These are phyloP conservation scores for Choristoneura fumiferana DNA, from an alignment of 1,140 invertebrate genomes.

Conservation along the genomic window DNA sequence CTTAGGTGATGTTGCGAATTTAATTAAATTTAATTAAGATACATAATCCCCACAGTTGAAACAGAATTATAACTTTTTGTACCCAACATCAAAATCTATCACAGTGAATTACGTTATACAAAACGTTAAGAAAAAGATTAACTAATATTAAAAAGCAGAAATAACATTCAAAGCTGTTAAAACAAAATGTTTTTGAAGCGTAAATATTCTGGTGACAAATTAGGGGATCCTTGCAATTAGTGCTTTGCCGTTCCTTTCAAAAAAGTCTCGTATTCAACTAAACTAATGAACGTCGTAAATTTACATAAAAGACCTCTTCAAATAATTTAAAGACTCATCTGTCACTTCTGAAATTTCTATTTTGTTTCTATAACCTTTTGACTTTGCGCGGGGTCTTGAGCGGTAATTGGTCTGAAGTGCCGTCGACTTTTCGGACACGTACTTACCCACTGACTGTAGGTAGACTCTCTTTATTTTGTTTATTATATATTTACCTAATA, in stretches of 20 bases:
- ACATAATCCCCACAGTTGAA: no score
- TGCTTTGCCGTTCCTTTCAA: constrained; percentile 48
- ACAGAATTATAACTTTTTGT: no score
- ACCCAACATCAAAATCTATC: no score
- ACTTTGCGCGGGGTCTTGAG: not conserved
- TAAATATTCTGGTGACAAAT: constrained; percentile 51
- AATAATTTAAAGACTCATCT: constrained; percentile 36
- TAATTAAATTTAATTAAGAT: no score
- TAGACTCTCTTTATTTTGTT: no score
- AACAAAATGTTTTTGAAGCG: constrained; percentile 8
- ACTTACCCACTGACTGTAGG: no score
- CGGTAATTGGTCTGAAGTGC: constrained; percentile 2
- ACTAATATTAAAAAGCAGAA: not conserved
- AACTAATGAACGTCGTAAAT: constrained; percentile 63
- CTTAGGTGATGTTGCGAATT: no score
- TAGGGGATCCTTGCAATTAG: constrained; percentile 56
- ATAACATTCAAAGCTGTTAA: not conserved
- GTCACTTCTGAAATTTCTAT: constrained; percentile 16
- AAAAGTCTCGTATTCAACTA: constrained; percentile 57
- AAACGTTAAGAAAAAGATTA: not conserved
- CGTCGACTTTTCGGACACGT: no score
- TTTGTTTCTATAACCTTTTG: constrained; percentile 17
- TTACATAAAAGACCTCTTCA: constrained; percentile 39
- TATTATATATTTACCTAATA: no score
- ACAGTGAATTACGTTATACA: no score